Percentiles rank a stretch among this genome's conserved stretches.
phyloP scores from a whole-genome alignment of 37 sponge, comb jelly and placozoan species.

The Petrosia ficiformis region DNA sequence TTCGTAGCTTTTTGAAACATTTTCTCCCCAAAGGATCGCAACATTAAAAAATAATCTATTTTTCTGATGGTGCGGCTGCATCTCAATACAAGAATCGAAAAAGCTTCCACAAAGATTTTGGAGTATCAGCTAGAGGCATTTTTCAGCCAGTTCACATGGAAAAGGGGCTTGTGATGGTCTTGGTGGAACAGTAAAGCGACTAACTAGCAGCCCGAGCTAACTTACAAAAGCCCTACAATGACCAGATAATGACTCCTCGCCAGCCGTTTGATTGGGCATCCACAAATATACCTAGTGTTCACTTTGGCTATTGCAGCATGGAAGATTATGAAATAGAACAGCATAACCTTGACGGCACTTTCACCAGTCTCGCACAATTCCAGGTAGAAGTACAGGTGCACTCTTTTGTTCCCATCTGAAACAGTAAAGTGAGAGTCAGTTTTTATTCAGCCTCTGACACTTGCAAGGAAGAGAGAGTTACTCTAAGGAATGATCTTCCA shows the following conservation, averaged over 20 bases:
- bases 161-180: conserved; percentile 67
- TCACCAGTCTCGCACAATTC: conserved; percentile 39
- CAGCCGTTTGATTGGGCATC: conserved; percentile 51
- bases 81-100: conserved; percentile 53
- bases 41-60: conserved; percentile 31
- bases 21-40: too few species aligned
- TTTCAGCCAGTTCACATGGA: conserved; percentile 62
- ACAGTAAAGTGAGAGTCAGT: conserved; percentile 4
- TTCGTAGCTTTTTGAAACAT: too few species aligned
- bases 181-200: conserved; percentile 54
- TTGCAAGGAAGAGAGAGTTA: conserved; percentile 13
- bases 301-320: conserved; percentile 24
- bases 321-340: conserved; percentile 24
- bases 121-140: conserved; percentile 56
- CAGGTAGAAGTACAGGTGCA: conserved; percentile 36
- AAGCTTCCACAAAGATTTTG: conserved; percentile 51
- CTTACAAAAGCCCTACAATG: conserved; percentile 44
- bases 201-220: conserved; percentile 61
- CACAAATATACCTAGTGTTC: conserved; percentile 10
- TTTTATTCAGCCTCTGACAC: conserved; percentile 14
- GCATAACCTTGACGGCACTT: conserved; percentile 13
- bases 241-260: conserved; percentile 56
- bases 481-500: conserved; percentile 9
- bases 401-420: conserved; percentile 28
- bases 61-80: conserved; percentile 34